Evolutionary conservation across 2,113 vertebrate species (phyloP).

Genomic region (Mesembrinibis cayennensis): DNA sequence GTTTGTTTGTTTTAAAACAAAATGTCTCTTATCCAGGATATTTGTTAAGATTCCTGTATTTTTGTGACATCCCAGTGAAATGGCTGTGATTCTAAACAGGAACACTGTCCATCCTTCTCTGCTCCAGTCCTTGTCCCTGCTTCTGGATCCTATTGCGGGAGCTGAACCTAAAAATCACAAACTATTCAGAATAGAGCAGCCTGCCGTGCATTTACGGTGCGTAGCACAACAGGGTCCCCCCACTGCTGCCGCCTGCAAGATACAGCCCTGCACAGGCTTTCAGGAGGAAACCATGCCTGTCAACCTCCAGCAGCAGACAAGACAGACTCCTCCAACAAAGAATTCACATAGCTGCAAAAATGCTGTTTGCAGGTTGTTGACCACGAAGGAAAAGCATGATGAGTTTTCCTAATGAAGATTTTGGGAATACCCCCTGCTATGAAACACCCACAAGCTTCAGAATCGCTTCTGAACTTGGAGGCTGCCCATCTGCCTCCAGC

Average conservation of each 20-base stretch:
- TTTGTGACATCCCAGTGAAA: neutral
- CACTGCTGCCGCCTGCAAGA: accelerated
- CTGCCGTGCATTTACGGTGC: accelerated
- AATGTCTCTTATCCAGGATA: neutral
- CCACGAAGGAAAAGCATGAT: neutral
- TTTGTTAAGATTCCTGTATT: neutral
- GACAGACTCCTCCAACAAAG: neutral
- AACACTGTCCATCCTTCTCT: neutral
- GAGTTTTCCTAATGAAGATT: neutral
- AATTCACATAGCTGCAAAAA: neutral
- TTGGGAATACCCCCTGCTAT: neutral
- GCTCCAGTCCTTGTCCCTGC: accelerated
- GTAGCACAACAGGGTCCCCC: neutral
- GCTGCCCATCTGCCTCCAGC: neutral
- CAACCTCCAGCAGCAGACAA: accelerated
- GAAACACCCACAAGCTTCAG: neutral
- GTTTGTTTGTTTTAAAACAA: neutral
- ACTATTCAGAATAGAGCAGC: neutral
- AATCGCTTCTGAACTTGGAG: too few relatives aligned
- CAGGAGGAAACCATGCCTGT: accelerated
- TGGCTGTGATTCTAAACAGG: neutral
- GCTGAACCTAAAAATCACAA: neutral
- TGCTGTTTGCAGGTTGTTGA: neutral
- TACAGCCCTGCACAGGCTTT: accelerated
- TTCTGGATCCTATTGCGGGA: neutral